phyloP scores from a whole-genome alignment of 2,888 invertebrate species.

The Mimas tiliae region DNA sequence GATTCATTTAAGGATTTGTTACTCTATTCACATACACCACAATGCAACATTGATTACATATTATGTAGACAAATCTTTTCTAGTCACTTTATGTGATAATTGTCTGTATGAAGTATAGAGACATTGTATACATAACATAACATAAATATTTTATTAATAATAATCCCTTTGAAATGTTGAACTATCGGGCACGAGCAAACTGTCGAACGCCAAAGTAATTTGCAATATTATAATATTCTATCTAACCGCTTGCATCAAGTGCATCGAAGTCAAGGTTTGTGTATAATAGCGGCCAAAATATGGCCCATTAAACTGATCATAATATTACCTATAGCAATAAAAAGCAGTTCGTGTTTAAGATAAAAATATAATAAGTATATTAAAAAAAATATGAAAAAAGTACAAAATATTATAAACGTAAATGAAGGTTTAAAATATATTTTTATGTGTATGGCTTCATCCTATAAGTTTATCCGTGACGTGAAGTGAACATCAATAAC shows the following conservation, averaged over 20 bases:
- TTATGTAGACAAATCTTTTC: too few relatives aligned
- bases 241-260: slow-evolving; percentile 42
- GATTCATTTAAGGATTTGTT: not conserved
- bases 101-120: not conserved
- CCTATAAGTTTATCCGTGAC: not conserved
- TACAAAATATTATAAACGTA: not conserved
- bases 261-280: slow-evolving; percentile 36
- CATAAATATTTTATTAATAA: not conserved
- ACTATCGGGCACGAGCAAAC: slow-evolving; percentile 33
- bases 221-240: slow-evolving; percentile 39
- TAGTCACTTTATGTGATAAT: not conserved
- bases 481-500: slow-evolving; percentile 22
- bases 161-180: not conserved
- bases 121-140: not conserved
- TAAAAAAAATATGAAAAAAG: not conserved
- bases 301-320: not conserved
- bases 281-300: not conserved
- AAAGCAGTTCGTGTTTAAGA: not conserved
- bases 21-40: not conserved
- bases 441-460: too few relatives aligned
- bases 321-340: not conserved
- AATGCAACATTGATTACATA: not conserved
- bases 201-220: slow-evolving; percentile 42
- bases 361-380: not conserved
- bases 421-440: not conserved